Evolutionary conservation across 30 jellyfish, hydroid and myxozoan species (phyloP), one percentile per base, ranked within the genome.

Genomic region (Cassiopea xamachana): DNA sequence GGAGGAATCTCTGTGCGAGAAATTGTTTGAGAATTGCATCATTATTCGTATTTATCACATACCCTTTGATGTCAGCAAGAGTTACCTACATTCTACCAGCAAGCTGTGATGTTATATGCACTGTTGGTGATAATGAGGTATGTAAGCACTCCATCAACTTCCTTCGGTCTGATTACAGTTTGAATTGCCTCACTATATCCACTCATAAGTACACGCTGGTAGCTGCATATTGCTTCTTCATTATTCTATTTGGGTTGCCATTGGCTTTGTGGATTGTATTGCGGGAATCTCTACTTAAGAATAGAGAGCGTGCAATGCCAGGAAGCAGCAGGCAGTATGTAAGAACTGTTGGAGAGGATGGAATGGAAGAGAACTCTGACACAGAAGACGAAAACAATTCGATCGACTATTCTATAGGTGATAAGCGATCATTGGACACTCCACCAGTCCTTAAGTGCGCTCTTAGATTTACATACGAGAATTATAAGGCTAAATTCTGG

Each of bases 161-260:
- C 48, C 67, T 86, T 48, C 73, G 88, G 10, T 55, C 93, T 15
- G 93, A 86, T 51, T 73, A 69, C 82, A 75, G 93, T 48, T 81
- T 86, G 45, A 16, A 55, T 48, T 86, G 93, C 76, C 61, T 59
- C 69, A 39, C 79, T 7, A 2, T 9, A 1, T 44, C 80, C 2
- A 19, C 47, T 12, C 72, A 58, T 74, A 8, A 45, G 7, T 1
- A 15, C 44, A 69, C 84, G 17, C n/a, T 75, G 61, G 12, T 10
- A 46, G 16, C 68, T 2, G 93, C 93, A 46, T 86, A 86, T 64
- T 13, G 16, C 62, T 89, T 79, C 17, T 81, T 86, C 19, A 10
- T 75, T 13, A 55, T 86, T 16, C 93, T 89, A 2, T n/a, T 74
- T 7, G 93, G 93, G 19, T 81, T 73, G 7, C 93, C 93, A 8